phyloP scores from a whole-genome alignment of 1,140 invertebrate genomes.

The Pristionchus pacificus region DNA sequence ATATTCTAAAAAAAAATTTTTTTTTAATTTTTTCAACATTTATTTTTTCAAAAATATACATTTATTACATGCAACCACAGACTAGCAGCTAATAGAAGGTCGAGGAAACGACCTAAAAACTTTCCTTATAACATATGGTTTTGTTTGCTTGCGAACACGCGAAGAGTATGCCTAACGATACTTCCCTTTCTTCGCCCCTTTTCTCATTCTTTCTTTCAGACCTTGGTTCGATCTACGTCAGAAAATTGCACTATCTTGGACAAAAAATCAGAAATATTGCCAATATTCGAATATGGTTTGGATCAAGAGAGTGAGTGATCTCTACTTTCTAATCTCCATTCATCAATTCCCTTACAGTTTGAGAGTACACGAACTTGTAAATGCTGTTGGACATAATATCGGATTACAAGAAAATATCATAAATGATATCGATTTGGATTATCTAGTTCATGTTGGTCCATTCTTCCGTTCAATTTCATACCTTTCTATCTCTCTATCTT shows the following conservation, averaged over 20 bases:
- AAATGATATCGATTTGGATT: slow-evolving; percentile 47
- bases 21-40: too few relatives aligned
- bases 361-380: slow-evolving; percentile 44
- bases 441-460: slow-evolving; percentile 36
- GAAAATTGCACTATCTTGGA: slow-evolving; percentile 48
- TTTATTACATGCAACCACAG: too few relatives aligned
- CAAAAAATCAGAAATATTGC: slow-evolving; percentile 48
- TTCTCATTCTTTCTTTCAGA: too few relatives aligned
- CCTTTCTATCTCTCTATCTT: neutral
- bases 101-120: too few relatives aligned
- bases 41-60: too few relatives aligned
- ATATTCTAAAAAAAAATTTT: too few relatives aligned
- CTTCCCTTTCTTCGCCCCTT: too few relatives aligned
- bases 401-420: slow-evolving; percentile 46
- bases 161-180: too few relatives aligned
- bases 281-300: slow-evolving; percentile 52
- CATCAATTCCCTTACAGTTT: slow-evolving; percentile 29
- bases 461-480: neutral
- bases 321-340: slow-evolving; percentile 16
- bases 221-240: slow-evolving; percentile 50
- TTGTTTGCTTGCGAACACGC: too few relatives aligned
- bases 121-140: too few relatives aligned
- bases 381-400: slow-evolving; percentile 50
- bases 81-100: too few relatives aligned
- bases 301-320: slow-evolving; percentile 45